phyloP scores from a whole-genome alignment of 37 sponge, comb jelly and placozoan species.

The Aphrocallistes beatrix region DNA sequence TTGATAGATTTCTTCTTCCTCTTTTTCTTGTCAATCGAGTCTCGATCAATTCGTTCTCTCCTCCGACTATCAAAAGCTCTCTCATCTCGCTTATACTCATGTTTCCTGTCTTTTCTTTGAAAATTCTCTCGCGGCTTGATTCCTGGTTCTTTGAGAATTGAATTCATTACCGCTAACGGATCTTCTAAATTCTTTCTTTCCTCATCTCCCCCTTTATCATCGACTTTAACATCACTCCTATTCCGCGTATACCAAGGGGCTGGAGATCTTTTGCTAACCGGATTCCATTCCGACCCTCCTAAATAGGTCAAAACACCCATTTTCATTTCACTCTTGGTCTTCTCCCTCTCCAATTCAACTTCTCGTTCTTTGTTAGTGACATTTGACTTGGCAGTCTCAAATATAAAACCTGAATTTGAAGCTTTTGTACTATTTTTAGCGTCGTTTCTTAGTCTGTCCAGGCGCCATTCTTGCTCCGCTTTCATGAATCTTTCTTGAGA shows the following conservation, averaged over 20 bases:
- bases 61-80: neutral
- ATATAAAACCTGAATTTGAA: neutral
- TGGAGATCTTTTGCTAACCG: neutral
- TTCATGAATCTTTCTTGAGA: neutral
- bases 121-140: neutral
- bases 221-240: neutral
- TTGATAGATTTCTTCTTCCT: too few species aligned
- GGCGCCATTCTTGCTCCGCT: neutral
- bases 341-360: neutral
- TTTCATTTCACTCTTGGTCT: conserved; percentile 11
- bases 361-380: neutral
- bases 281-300: conserved; percentile 9
- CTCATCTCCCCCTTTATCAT: neutral
- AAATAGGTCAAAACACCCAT: neutral
- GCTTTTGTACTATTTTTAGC: neutral
- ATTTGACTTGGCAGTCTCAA: neutral
- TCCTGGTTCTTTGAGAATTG: neutral
- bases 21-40: neutral
- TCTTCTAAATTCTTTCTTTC: neutral
- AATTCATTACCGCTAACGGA: neutral
- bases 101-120: neutral
- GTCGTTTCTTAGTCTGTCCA: neutral
- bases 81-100: neutral
- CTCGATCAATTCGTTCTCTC: neutral
- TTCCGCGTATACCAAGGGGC: neutral